Evolutionary conservation across 2,888 invertebrate genomes (phyloP).

Genomic region (Chrysina gloriosa): DNA sequence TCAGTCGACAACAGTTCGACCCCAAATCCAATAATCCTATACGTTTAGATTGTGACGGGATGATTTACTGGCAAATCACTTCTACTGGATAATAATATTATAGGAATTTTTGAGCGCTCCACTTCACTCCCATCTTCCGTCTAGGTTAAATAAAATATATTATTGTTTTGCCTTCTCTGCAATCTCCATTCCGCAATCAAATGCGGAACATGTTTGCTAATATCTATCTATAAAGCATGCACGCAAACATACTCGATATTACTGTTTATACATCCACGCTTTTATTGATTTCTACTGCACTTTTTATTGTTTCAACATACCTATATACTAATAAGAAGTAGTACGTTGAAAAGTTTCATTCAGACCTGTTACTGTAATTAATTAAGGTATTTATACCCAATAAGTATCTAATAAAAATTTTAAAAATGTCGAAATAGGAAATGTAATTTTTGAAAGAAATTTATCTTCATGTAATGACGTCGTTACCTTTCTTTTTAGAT

Average conservation of each 20-base stretch:
- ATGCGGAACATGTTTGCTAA: constrained; percentile 9
- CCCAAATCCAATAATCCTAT: constrained; percentile 63
- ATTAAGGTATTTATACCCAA: too few species aligned
- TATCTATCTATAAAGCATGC: background rate
- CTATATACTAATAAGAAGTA: too few species aligned
- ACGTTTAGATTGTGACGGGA: constrained; percentile 62
- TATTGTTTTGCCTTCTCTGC: constrained; percentile 44
- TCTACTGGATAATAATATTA: constrained; percentile 59
- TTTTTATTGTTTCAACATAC: too few species aligned
- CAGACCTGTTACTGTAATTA: too few species aligned
- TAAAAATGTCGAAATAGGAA: too few species aligned
- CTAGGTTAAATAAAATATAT: constrained; percentile 35
- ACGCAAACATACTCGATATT: background rate
- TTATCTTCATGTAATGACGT: too few species aligned
- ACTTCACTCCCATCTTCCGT: constrained; percentile 8
- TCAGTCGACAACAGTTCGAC: constrained; percentile 41
- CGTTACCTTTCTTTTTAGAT: too few species aligned
- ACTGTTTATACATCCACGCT: too few species aligned
- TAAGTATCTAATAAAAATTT: too few species aligned
- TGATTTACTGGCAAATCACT: constrained; percentile 62
- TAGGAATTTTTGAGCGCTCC: constrained; percentile 47
- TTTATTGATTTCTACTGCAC: too few species aligned
- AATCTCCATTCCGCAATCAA: constrained; percentile 6
- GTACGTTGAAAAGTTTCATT: too few species aligned
- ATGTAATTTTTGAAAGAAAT: too few species aligned